Base-by-base conservation (phyloP, 2,113 vertebrate genomes). In the Rhinoptilus africanus region DNA sequence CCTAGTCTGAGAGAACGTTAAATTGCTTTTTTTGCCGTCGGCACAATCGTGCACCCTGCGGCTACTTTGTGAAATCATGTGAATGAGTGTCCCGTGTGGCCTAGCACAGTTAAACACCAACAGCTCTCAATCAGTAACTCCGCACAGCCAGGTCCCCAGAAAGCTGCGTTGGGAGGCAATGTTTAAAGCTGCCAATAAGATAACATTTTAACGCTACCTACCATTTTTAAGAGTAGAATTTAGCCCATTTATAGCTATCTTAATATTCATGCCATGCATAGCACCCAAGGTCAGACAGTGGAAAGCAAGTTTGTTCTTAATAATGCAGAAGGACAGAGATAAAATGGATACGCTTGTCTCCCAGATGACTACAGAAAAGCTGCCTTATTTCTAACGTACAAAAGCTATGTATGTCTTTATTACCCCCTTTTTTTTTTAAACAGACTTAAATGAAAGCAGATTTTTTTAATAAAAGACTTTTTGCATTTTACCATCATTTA, bases 21-120 rank as follows among this genome's bases (percentile, higher is more conserved):
- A 97, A 97, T 97, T 88, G 97, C 92, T 6, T 90, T 94, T 97
- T 95, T 94, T 79, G 97, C 97, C 96, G 1, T 8, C 12, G 91
- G 96, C 97, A 91, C 35, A 60, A 34, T 8, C 0, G 3, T 4
- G 27, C 41, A 62, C 43, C 96, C 94, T 37, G 87, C 37, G 93
- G 96, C 94, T 83, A 80, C 95, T 74, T 16, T 93, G 87, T 88
- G 97, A 88, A 95, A 3, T 23, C 77, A 72, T 34, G 91, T 57
- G 91, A 82, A 50, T 24, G 85, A 32, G 63, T 69, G 69, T 86
- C 95, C 83, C 93, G 39, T 0, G 69, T 48, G 95, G 88, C 91
- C 75, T 57, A 75, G 15, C 89, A 85, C 88, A 92, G 74, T 62
- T 60, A 88, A 94, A 88, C 4, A 64, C 79, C 76, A 92, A 71